Evolutionary conservation across 2,113 vertebrate species (phyloP).

Genomic region (Sarotherodon lohbergeri): DNA sequence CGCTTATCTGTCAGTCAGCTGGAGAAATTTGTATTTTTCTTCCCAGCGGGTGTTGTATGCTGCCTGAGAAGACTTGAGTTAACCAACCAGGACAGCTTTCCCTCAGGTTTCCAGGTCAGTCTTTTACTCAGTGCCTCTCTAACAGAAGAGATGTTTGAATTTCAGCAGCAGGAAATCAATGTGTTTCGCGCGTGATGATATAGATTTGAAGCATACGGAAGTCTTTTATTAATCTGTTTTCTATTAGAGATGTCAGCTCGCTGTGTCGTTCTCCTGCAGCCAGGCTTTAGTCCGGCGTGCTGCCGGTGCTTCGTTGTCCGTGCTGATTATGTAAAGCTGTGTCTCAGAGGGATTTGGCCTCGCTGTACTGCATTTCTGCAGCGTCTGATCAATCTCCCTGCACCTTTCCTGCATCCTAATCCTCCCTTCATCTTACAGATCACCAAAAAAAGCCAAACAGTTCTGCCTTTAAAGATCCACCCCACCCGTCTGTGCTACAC

Average conservation of each 20-base stretch:
- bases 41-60: slow-evolving; percentile 22
- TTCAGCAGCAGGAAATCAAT: neutral
- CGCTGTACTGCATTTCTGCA: neutral
- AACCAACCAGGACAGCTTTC: neutral
- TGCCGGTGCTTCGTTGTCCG: neutral
- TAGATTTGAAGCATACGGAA: neutral
- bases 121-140: neutral
- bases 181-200: neutral
- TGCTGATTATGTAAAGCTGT: neutral
- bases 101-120: slow-evolving; percentile 50
- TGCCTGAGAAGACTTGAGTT: neutral
- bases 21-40: slow-evolving; percentile 45
- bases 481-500: slow-evolving; percentile 3
- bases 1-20: neutral
- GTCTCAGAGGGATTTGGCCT: neutral
- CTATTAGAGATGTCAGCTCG: neutral
- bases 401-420: neutral
- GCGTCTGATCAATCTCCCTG: neutral
- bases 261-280: neutral
- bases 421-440: slow-evolving; percentile 11
- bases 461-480: slow-evolving; percentile 3
- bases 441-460: neutral
- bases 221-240: neutral
- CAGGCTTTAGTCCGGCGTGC: neutral
- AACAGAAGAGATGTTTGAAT: neutral